Base-by-base conservation (phyloP, 23 tunicate genomes). In the Ascidia mentula region DNA sequence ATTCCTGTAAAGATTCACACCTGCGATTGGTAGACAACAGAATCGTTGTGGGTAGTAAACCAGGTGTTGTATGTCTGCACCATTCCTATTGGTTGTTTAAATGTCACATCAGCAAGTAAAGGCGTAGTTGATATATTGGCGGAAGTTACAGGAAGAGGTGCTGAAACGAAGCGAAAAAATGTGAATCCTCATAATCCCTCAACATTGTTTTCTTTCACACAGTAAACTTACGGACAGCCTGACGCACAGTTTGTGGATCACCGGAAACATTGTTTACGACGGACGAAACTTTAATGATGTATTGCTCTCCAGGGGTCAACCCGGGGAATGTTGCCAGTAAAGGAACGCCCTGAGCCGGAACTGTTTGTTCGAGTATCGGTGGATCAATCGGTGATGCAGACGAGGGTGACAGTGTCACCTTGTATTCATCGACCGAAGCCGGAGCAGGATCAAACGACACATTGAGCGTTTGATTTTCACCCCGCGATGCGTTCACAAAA, bases 121-220 rank as follows among this genome's bases (percentile, higher is more conserved):
- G 76, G 36, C 20, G 84, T 69, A 30, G 84, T 80, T 36, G 28
- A 36, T 20, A 80, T 71, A 26, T 38, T 40, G 8, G 72, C 84
- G 8, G 65, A 24, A n/a, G 60, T 37, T 2, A 80, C 77, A 38
- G 61, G 36, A 38, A 74, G 59, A 12, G 84, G 84, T 28, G 32
- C 84, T 80, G 61, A 34, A 60, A 79, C 2, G 33, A 79, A 31
- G 2, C 6, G 20, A 34, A 18, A 24, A 74, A 74, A 36, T 53
- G 1, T 53, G 24, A 3, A 9, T 3, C 7, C 65, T n/a, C n/a
- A n/a, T n/a, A n/a, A n/a, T n/a, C n/a, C n/a, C n/a, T n/a, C n/a
- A n/a, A n/a, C n/a, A n/a, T n/a, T n/a, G n/a, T n/a, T n/a, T n/a
- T n/a, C 13, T 53, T 53, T 5, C 24, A 53, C 34, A 71, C 39